phyloP scores from a whole-genome alignment of 35 echinoderm and acorn worm species.

The Ophiothrix spiculata region DNA sequence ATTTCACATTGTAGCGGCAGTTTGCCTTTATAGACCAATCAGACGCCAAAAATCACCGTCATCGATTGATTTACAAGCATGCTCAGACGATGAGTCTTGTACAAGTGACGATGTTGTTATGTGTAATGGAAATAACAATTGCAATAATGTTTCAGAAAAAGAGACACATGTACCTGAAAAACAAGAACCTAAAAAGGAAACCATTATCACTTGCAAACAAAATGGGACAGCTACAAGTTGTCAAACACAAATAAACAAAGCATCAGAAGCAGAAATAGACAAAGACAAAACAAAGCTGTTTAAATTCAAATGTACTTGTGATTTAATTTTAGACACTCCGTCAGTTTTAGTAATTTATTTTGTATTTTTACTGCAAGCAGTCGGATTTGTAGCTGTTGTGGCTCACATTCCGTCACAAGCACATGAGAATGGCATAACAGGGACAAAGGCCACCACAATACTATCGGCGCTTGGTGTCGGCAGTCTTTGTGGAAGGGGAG shows the following conservation, averaged over 20 bases:
- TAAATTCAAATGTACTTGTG: conserved; percentile 10
- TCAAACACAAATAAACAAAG: neutral
- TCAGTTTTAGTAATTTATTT: conserved; percentile 13
- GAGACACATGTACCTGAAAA: neutral
- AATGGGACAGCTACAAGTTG: neutral
- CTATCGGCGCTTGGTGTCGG: conserved; percentile 25
- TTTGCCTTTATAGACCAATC: neutral
- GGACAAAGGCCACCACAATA: neutral
- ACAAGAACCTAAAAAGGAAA: neutral
- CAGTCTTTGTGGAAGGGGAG: conserved; percentile 5
- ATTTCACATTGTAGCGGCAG: conserved; percentile 14
- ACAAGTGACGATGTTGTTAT: neutral
- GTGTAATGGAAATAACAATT: neutral
- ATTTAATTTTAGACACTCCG: neutral
- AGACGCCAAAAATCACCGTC: neutral
- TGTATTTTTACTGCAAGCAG: conserved; percentile 24
- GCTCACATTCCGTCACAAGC: neutral
- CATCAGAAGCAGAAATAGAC: neutral
- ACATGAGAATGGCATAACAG: neutral
- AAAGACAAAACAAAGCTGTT: neutral
- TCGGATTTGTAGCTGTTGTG: conserved; percentile 21
- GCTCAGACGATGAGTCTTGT: neutral
- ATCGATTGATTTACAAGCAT: neutral
- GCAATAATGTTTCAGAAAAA: neutral
- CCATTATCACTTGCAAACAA: neutral